Percentiles rank a stretch among this genome's conserved stretches.
Conservation (phyloP, 2,888 invertebrate genomes). For the Hyposoter dolosus region DNA sequence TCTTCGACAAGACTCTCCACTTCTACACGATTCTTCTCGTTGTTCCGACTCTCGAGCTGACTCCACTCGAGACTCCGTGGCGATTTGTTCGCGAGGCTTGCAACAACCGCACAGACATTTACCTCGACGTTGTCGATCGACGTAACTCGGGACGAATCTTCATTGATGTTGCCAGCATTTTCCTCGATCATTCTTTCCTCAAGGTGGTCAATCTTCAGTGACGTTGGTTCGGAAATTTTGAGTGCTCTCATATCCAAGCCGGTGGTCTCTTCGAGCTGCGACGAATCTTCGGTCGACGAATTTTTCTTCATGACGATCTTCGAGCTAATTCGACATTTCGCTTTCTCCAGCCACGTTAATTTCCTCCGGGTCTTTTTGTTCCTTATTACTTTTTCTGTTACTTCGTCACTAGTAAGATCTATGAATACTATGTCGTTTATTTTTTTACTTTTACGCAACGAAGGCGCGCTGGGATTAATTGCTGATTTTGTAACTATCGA, state of each 20-base stretch:
- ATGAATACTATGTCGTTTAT: slow-evolving; percentile 78
- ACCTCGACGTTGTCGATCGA: slow-evolving; percentile 1
- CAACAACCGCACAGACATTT: neutral
- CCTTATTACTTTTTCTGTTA: slow-evolving; percentile 76
- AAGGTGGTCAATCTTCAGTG: slow-evolving; percentile 19
- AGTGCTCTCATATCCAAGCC: slow-evolving; percentile 30
- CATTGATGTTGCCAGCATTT: neutral
- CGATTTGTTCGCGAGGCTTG: slow-evolving; percentile 12
- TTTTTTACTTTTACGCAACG: slow-evolving; percentile 73
- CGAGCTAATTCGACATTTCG: slow-evolving; percentile 69
- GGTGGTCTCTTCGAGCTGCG: slow-evolving; percentile 51
- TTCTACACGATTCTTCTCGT: slow-evolving; percentile 41
- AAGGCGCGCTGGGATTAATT: slow-evolving; percentile 37
- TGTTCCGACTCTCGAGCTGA: slow-evolving; percentile 23
- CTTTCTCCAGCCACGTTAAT: slow-evolving; percentile 77
- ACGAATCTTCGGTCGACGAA: slow-evolving; percentile 32
- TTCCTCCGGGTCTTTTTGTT: slow-evolving; percentile 72
- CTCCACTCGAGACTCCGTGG: slow-evolving; percentile 2
- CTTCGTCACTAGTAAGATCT: slow-evolving; percentile 80
- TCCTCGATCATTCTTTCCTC: slow-evolving; percentile 8
- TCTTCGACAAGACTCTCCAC: slow-evolving; percentile 3
- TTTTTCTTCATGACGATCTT: slow-evolving; percentile 51
- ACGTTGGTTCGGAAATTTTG: slow-evolving; percentile 19
- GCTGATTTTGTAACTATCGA: slow-evolving; percentile 40
- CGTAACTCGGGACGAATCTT: slow-evolving; percentile 1